A percentile compares a stretch with the other conserved stretches of the same genome.
These are phyloP conservation scores for Stichopus chloronotus DNA, from an alignment of 35 echinoderm and acorn worm species.

Conservation along the genomic window DNA sequence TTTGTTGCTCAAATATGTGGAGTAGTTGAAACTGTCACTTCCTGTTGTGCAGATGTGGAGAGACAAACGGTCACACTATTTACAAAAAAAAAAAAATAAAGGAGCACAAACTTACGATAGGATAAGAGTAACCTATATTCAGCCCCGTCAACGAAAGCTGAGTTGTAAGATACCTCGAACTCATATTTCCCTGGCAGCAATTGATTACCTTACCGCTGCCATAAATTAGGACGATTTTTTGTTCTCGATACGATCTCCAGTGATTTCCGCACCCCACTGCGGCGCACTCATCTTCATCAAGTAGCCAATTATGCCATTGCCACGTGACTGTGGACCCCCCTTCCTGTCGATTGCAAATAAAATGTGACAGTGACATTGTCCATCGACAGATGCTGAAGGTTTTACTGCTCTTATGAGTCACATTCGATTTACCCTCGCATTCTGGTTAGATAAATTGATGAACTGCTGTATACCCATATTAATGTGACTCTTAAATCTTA, in stretches of 20 bases:
- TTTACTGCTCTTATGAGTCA: not conserved
- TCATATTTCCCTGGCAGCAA: too few relatives aligned
- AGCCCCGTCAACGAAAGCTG: not conserved
- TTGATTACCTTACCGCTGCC: not conserved
- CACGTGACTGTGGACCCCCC: not conserved
- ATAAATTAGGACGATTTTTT: not conserved
- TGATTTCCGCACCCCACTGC: not conserved
- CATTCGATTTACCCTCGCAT: not conserved
- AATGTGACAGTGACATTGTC: conserved; percentile 5
- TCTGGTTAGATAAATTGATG: not conserved
- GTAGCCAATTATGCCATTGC: not conserved
- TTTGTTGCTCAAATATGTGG: not conserved
- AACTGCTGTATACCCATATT: not conserved
- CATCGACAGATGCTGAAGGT: not conserved
- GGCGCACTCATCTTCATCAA: not conserved
- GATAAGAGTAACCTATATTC: not conserved
- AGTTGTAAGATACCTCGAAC: too few relatives aligned
- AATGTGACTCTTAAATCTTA: not conserved
- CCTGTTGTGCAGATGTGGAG: not conserved
- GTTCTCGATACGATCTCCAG: not conserved
- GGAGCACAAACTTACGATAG: too few relatives aligned
- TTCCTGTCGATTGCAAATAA: conserved; percentile 15
- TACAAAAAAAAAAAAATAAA: not conserved
- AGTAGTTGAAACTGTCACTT: not conserved
- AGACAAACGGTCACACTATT: not conserved